Conservation (phyloP, 1,140 invertebrate genomes). For the Zaprionus nigranus region DNA sequence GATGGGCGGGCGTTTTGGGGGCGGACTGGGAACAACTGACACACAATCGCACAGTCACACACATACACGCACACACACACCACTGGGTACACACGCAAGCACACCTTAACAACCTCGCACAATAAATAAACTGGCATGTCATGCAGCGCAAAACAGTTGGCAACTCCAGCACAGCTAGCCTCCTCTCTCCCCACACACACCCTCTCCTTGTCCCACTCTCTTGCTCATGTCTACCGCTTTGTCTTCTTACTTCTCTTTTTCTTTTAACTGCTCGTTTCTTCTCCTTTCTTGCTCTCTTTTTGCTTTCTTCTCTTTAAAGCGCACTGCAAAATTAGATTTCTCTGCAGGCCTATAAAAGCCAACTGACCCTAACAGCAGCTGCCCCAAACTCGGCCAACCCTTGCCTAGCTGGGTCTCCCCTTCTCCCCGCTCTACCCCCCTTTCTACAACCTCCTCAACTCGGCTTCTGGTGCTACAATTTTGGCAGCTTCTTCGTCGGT, state of each 20-base stretch:
- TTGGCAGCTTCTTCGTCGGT: slow-evolving; percentile 11
- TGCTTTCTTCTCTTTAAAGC: slow-evolving; percentile 32
- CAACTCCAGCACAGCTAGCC: slow-evolving; percentile 4
- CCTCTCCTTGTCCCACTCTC: not conserved
- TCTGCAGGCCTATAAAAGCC: slow-evolving; percentile 44
- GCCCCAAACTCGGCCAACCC: slow-evolving; percentile 15
- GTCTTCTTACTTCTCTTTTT: not conserved
- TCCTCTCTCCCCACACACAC: not conserved
- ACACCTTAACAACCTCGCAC: slow-evolving; percentile 73
- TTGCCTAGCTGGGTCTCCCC: not conserved
- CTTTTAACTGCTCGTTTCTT: not conserved
- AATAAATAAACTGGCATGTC: slow-evolving; percentile 79
- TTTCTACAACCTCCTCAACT: not conserved
- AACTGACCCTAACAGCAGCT: slow-evolving; percentile 21
- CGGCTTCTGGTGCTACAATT: slow-evolving; percentile 32
- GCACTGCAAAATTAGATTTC: slow-evolving; percentile 61
- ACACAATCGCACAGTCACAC: slow-evolving; percentile 54
- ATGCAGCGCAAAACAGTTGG: slow-evolving; percentile 56
- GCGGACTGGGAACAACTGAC: slow-evolving; percentile 33
- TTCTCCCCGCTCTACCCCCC: not conserved
- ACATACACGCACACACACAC: slow-evolving; percentile 33
- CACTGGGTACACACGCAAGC: slow-evolving; percentile 12
- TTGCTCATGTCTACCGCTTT: not conserved
- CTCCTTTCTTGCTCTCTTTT: not conserved
- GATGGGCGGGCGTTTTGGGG: slow-evolving; percentile 1